Evolutionary conservation across 2,888 invertebrate species (phyloP), one percentile per base, ranked within the genome.

Genomic region (Rhagium mordax): DNA sequence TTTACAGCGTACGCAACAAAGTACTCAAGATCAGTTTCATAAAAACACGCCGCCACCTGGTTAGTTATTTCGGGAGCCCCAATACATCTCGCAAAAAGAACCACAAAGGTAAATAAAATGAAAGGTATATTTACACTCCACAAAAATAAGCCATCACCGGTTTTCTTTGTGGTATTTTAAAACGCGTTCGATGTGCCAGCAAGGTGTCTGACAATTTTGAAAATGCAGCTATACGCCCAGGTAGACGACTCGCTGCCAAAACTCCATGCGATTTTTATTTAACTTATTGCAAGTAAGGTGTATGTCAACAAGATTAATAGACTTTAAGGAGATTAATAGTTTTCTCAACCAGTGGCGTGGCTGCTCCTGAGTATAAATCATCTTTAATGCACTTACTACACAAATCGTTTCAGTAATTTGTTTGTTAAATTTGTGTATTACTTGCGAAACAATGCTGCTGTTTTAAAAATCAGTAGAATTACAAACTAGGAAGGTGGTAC

Each of bases 301-400:
- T 41, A 10, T 65, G 70, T 71, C 70, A 71, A 33, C 70, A 59
- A 71, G 62, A 71, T 71, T 65, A 71, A 71, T 71, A 65, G 65
- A 49, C 21, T 33, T 29, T n/a, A 41, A 48, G 70, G 55, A n/a
- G n/a, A 71, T 71, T 71, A 65, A 71, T 59, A 60, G 60, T 57
- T 27, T 55, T 55, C 67, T 47, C 41, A 24, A 16, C 27, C 67
- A 67, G 67, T 67, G 67, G 67, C 55, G 67, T 67, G 67, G 67
- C 53, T 13, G 55, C 67, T 53, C 57, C 21, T 20, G 16, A 57
- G 47, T 15, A 67, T 67, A 67, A 57, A 67, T 67, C 67, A 67
- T 67, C 10, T 16, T 41, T 7, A 20, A 41, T 41, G 27, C n/a
- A 20, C 16, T 33, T 15, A 29, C 51, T 41, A 33, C 16, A 65